Percentiles rank a stretch among this genome's conserved stretches.
Evolutionary conservation across 2,113 vertebrate genomes (phyloP).

Genomic region (Phalacrocorax brasilianus): DNA sequence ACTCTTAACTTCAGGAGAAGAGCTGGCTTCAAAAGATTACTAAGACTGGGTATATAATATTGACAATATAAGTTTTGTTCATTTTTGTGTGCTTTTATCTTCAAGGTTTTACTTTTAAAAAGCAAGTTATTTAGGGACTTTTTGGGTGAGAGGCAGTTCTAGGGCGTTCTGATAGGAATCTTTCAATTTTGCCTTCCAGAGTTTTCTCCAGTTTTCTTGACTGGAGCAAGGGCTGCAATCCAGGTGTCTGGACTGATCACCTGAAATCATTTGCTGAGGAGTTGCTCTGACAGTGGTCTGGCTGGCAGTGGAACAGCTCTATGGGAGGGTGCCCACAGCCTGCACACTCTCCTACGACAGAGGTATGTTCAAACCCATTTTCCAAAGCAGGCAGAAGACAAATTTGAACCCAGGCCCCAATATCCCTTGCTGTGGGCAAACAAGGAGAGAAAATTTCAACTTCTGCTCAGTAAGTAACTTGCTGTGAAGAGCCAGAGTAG

Average conservation of each 20-base stretch:
- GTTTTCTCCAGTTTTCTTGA: not conserved
- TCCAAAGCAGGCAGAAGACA: not conserved
- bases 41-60: not conserved
- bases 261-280: not conserved
- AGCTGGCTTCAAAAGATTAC: not conserved
- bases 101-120: not conserved
- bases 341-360: accelerated
- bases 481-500: not conserved
- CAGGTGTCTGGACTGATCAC: not conserved
- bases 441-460: not conserved
- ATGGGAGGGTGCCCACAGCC: not conserved
- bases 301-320: not conserved
- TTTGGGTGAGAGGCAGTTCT: not conserved
- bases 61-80: not conserved
- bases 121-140: not conserved
- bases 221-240: not conserved
- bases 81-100: not conserved
- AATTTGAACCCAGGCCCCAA: not conserved
- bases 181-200: not conserved
- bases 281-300: not conserved
- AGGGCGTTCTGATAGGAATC: not conserved
- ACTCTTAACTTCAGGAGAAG: not conserved
- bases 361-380: not conserved
- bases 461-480: not conserved
- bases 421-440: not conserved